phyloP scores from a whole-genome alignment of 1,140 invertebrate genomes.

The Bathynomus jamesi region DNA sequence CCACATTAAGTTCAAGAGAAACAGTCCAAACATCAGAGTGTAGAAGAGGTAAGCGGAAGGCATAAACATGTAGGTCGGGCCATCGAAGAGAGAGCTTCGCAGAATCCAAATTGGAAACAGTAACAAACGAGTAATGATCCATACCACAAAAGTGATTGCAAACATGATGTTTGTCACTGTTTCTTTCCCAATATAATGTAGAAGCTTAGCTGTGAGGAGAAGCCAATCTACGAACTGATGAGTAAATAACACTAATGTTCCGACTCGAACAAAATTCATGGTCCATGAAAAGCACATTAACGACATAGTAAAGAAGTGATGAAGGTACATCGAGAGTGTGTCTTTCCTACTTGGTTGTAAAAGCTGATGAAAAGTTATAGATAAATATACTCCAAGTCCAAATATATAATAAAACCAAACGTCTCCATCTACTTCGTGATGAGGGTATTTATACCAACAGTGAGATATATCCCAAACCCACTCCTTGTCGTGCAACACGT shows the following conservation, averaged over 20 bases:
- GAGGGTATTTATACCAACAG: not conserved
- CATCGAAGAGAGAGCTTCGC: not conserved
- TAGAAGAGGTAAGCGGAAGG: not conserved
- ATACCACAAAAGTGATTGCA: not conserved
- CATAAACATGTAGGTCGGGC: not conserved
- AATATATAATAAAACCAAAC: not conserved
- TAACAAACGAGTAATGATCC: not conserved
- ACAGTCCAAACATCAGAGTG: not conserved
- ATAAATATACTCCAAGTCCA: not conserved
- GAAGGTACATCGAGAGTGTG: not conserved
- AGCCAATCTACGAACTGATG: too few species aligned
- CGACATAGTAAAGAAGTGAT: not conserved
- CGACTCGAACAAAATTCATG: not conserved
- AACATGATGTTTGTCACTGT: not conserved
- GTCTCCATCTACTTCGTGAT: not conserved
- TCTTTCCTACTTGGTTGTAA: not conserved
- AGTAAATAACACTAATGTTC: not conserved
- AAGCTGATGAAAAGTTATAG: not conserved
- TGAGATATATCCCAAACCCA: not conserved
- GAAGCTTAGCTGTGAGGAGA: not conserved
- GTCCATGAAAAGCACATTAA: not conserved
- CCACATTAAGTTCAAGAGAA: not conserved
- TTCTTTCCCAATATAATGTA: not conserved
- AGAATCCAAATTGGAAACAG: not conserved
- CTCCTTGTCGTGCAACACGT: not conserved